phyloP scores from a whole-genome alignment of 2,797 vertebrate genomes.

The Chaenodraco wilsoni region DNA sequence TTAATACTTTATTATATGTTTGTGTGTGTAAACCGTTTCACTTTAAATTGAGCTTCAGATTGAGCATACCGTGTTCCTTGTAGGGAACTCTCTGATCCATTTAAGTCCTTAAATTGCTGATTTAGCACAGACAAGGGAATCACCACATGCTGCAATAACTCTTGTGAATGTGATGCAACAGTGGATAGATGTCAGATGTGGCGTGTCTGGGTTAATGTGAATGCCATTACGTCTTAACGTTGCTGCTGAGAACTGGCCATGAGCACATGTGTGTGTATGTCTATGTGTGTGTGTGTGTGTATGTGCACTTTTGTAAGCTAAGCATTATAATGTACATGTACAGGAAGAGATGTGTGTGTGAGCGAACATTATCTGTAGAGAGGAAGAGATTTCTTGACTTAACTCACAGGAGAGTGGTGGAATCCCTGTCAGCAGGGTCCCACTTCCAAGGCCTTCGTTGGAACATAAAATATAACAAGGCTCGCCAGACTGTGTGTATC shows the following conservation, averaged over 20 bases:
- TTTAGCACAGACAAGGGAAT: constrained; percentile 28
- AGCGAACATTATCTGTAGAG: constrained; percentile 4
- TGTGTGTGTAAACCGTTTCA: not conserved
- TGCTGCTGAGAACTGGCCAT: constrained; percentile 11
- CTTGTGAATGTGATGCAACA: constrained; percentile 24
- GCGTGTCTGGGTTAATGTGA: constrained; percentile 32
- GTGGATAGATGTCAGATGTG: constrained; percentile 34
- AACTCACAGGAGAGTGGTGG: constrained; percentile 52
- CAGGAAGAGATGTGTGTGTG: constrained; percentile 8
- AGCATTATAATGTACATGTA: constrained; percentile 14
- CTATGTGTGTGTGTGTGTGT: not conserved
- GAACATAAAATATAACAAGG: constrained; percentile 61
- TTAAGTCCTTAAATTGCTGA: constrained; percentile 17
- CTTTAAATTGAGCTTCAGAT: not conserved
- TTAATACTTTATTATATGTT: not conserved
- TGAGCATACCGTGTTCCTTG: not conserved
- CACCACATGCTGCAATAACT: constrained; percentile 38
- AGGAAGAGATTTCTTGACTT: constrained; percentile 48
- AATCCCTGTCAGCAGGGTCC: constrained; percentile 55
- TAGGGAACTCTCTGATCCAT: constrained; percentile 15
- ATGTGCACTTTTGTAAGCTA: constrained; percentile 17
- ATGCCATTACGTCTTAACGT: constrained; percentile 17
- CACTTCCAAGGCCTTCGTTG: constrained; percentile 45
- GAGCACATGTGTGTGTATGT: constrained; percentile 13
- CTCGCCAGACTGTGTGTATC: constrained; percentile 31